Conservation (phyloP, 1,140 invertebrate species). For the Drosophila repleta region DNA sequence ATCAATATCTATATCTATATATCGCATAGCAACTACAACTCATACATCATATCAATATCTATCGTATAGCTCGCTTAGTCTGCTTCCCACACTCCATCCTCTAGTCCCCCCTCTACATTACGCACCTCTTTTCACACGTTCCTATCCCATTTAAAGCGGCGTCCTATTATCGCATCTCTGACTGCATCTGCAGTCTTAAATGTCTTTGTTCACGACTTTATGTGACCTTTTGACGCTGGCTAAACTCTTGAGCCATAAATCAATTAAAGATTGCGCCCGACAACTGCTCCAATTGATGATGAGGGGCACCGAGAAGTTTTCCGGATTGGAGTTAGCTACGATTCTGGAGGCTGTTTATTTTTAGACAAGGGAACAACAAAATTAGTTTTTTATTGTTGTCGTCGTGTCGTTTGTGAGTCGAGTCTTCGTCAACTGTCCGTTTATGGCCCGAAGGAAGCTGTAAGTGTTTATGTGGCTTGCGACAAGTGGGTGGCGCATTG, state of each 20-base stretch:
- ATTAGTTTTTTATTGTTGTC: constrained; percentile 41
- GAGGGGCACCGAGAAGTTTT: constrained; percentile 59
- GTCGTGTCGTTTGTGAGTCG: constrained; percentile 33
- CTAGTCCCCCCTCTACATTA: too few relatives aligned
- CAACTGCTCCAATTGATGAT: constrained; percentile 50
- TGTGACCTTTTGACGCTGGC: constrained; percentile 8
- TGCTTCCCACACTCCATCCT: too few relatives aligned
- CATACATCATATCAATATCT: too few relatives aligned
- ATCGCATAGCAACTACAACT: too few relatives aligned
- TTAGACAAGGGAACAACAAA: constrained; percentile 51
- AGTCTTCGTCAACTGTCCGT: constrained; percentile 37
- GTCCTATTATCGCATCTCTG: too few relatives aligned
- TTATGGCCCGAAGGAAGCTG: constrained; percentile 74
- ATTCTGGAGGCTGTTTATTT: constrained; percentile 46
- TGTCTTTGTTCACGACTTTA: not conserved
- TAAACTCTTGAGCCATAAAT: constrained; percentile 62
- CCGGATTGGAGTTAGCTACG: not conserved
- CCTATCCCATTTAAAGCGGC: too few relatives aligned
- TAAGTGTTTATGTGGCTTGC: constrained; percentile 65
- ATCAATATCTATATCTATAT: too few relatives aligned
- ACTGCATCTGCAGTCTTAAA: too few relatives aligned
- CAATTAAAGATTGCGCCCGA: constrained; percentile 68
- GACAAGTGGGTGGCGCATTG: constrained; percentile 22
- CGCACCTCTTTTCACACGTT: too few relatives aligned
- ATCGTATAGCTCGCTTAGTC: too few relatives aligned